Base-by-base conservation (phyloP, 2,888 invertebrate species). In the Pyrgus malvae region DNA sequence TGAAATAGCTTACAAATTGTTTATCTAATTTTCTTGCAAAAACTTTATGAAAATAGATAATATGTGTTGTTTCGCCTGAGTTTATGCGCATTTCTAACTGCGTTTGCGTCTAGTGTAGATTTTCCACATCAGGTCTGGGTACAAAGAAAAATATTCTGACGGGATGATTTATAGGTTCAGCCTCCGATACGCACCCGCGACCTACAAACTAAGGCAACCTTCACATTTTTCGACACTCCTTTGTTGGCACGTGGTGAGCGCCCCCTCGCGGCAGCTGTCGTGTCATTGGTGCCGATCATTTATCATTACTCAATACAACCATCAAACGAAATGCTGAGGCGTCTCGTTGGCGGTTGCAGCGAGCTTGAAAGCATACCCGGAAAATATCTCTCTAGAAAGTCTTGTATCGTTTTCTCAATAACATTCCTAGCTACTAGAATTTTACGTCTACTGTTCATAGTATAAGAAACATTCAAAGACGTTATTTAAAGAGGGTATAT, bases 181-280 rank as follows among this genome's bases (percentile, higher is more conserved):
- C 78, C 79, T 77, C 80, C 77, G 78, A 82, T 79, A 78, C 77
- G 74, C 72, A 74, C 74, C 76, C 76, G 76, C 84, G 86, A 88
- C 89, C 89, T 88, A 89, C 86, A 87, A 87, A 87, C 83, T 84
- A 79, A 83, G 76, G 83, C 83, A 83, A 83, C 84, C 86, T 88
- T 84, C 86, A 78, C 80, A 86, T 86, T 86, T 87, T 86, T 83
- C 83, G 82, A 82, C 79, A 84, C 81, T 83, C 87, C 75, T 84
- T 89, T 86, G 85, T 86, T 83, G 76, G 79, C 83, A 86, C 86
- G 85, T 86, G 86, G 83, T 83, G 55, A 63, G 67, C 69, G 74
- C 76, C 69, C 78, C 81, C 83, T 78, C 76, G 72, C 54, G 33
- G 57, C 82, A 83, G 87, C 84, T 81, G 88, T 83, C 86, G 80